Conservation (phyloP, 1,140 invertebrate genomes). For the Pantala flavescens region DNA sequence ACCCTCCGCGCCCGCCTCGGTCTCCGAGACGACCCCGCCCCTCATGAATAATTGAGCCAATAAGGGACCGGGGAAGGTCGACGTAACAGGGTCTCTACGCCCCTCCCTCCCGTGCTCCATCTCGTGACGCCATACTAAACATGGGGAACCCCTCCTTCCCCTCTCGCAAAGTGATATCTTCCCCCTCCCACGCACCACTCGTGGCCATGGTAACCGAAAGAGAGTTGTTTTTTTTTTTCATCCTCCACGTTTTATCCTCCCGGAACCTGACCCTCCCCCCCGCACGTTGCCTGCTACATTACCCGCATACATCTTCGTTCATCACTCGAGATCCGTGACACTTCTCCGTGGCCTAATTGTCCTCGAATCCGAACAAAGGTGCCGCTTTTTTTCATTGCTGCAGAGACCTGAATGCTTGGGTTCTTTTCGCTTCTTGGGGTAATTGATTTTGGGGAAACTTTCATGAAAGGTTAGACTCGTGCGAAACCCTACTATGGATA, state of each 20-base stretch:
- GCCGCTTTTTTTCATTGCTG: too few relatives aligned
- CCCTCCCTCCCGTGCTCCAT: not conserved
- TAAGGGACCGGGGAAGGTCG: not conserved
- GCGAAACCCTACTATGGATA: too few relatives aligned
- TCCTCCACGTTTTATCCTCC: not conserved
- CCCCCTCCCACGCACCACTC: not conserved
- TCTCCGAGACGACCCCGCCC: not conserved
- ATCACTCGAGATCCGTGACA: too few relatives aligned
- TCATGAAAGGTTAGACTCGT: too few relatives aligned
- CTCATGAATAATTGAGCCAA: conserved; percentile 6
- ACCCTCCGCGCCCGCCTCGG: not conserved
- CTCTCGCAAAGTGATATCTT: not conserved
- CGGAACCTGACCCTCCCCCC: not conserved
- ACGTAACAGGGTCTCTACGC: not conserved
- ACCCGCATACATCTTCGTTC: too few relatives aligned
- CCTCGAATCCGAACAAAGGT: too few relatives aligned
- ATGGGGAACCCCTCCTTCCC: not conserved
- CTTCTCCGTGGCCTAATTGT: too few relatives aligned
- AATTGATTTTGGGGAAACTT: too few relatives aligned
- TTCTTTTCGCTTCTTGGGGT: too few relatives aligned
- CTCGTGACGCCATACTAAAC: not conserved
- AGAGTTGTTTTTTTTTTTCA: not conserved
- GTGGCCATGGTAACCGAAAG: not conserved
- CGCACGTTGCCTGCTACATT: too few relatives aligned
- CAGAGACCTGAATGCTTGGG: too few relatives aligned